Base-by-base conservation (phyloP, 2,797 vertebrate genomes). In the Numenius phaeopus region DNA sequence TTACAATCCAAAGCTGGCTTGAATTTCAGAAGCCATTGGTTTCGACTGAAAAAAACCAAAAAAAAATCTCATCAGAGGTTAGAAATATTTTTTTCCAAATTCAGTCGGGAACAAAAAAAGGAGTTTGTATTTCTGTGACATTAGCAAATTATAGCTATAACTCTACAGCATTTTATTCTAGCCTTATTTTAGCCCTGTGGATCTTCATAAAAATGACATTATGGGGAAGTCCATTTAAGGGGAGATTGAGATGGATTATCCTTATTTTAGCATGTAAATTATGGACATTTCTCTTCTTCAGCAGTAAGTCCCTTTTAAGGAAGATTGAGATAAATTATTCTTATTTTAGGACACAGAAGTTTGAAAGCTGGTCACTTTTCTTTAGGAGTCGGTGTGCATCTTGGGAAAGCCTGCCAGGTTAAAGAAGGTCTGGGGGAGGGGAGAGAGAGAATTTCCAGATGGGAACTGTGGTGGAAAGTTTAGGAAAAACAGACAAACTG, bases 251-350 rank as follows among this genome's bases (percentile, higher is more conserved):
- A 93, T 88, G 55, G 89, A 96, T 89, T 87, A 78, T 79, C 47
- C 55, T 94, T 96, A 92, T 94, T 94, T 97, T 87, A 96, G 21
- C 72, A 97, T 90, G 61, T 83, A 96, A 95, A 96, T 94, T 91
- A 90, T 55, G 87, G 92, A 93, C 78, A 88, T 96, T 94, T 95
- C 76, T 96, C 83, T 90, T 96, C 75, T 86, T 94, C 82, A 88
- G 55, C 69, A 94, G 69, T 66, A 88, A 94, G 34, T 86, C 87
- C 29, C 71, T 94, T 96, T 92, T 90, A 92, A 94, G 87, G 62
- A 88, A 80, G 79, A 97, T 70, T 70, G 76, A 94, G 87, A 92
- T 64, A 91, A 95, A 96, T 94, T 91, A 64, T 92, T 67, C 72
- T 83, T 92, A 81, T 94, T 95, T 94, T 90, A 88, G 58, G 64